Evolutionary conservation across 2,797 vertebrate genomes (phyloP), one percentile per base, ranked within the genome.

Genomic region (Heliangelus exortis): DNA sequence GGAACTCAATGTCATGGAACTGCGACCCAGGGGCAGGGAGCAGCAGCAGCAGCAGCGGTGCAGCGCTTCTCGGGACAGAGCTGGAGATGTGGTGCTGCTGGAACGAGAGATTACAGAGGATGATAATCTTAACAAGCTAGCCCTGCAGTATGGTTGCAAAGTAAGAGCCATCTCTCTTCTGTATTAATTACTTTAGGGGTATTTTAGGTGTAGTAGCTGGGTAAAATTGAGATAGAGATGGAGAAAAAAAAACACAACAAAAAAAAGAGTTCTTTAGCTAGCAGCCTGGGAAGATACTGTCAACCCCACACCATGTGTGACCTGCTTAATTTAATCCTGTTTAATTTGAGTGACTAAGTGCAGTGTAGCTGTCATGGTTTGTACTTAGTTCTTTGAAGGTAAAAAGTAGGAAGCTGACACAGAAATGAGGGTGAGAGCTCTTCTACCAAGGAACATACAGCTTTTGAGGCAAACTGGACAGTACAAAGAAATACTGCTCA

Each of bases 81-180:
- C 77, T 4, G 97, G 97, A 21, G 97, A 97, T 0, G 25, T 98
- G 79, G 95, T 98, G 84, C 96, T 99, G 15, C 96, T 99, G 89
- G 98, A 99, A 93, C 96, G 98, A 19, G 97, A 98, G 82, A 67
- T 99, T 76, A 94, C 96, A 1, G 96, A 98, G 48, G 98, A 97
- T 1, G 99, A 99, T 97, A 99, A 78, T 71, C 98, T 99, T 66
- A 99, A 98, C 98, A 99, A 99, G 97, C 97, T 99, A 28, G 99
- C 99, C 14, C 98, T 99, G 84, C 99, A 99, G 84, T 99, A 99
- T 8, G 99, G 98, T 82, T 99, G 99, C 95, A 98, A 99, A 98
- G 99, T 99, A 98, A 98, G 97, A 72, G 51, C 33, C 16, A 1
- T 45, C 83, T 74, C 68, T 31, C 20, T 34, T 31, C 13, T 6